These are phyloP conservation scores for Syngnathus typhle DNA, from an alignment of 2,113 vertebrate genomes.

Conservation along the genomic window DNA sequence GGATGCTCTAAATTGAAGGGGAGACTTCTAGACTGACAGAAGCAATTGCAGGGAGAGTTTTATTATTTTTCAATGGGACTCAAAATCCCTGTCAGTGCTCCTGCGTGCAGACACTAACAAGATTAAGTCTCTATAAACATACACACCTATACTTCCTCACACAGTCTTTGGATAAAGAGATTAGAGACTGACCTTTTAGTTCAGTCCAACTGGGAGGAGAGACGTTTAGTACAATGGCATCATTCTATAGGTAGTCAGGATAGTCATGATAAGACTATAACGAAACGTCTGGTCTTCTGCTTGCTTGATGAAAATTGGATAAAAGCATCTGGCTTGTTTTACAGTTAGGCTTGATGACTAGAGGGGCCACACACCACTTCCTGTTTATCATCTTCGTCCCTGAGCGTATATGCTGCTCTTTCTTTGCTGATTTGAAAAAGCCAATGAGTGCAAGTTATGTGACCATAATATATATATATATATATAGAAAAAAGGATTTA, in stretches of 20 bases:
- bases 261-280: neutral
- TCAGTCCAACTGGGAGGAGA: neutral
- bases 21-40: neutral
- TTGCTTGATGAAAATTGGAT: slow-evolving; percentile 25
- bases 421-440: slow-evolving; percentile 6
- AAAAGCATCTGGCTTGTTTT: slow-evolving; percentile 20
- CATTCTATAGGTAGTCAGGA: neutral
- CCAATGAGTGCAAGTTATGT: neutral
- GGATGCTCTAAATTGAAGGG: too few species aligned
- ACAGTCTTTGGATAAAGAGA: neutral
- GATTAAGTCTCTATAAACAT: slow-evolving; percentile 27
- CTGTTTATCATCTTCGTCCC: slow-evolving; percentile 12
- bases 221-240: neutral
- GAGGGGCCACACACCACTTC: slow-evolving; percentile 5
- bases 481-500: neutral
- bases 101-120: slow-evolving; percentile 29
- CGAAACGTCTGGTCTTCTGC: neutral
- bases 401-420: slow-evolving; percentile 1
- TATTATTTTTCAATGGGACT: neutral
- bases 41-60: neutral
- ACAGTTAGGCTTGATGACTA: slow-evolving; percentile 8
- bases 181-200: neutral
- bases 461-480: neutral
- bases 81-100: neutral
- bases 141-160: slow-evolving; percentile 23